These are phyloP conservation scores for Pseudorhiza aurosa DNA, from an alignment of 30 jellyfish, hydroid and myxozoan species.

Conservation along the genomic window DNA sequence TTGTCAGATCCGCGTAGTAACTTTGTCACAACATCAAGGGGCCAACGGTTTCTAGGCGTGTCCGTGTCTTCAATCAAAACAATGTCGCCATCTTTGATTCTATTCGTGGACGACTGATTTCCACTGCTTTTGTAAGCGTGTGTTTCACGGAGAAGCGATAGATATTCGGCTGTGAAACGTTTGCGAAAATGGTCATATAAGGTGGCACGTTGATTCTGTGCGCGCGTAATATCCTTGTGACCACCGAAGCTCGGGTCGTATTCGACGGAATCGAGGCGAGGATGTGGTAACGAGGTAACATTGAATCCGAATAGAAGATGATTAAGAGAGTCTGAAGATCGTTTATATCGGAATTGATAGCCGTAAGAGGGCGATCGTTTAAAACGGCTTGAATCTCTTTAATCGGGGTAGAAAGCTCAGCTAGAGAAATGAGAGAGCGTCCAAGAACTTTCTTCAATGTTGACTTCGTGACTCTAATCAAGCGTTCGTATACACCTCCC, in stretches of 20 bases:
- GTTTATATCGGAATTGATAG: conserved; percentile 3
- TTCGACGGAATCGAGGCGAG: not conserved
- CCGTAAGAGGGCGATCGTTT: conserved; percentile 27
- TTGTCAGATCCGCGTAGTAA: conserved; percentile 10
- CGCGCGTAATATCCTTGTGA: not conserved
- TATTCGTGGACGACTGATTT: not conserved
- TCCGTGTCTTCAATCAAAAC: conserved; percentile 35
- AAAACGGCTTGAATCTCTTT: conserved; percentile 34
- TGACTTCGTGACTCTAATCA: conserved; percentile 19
- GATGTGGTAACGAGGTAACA: conserved; percentile 19
- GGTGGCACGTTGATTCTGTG: not conserved
- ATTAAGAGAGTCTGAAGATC: conserved; percentile 44
- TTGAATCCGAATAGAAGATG: conserved; percentile 25
- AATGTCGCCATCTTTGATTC: conserved; percentile 22
- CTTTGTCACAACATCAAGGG: conserved; percentile 9
- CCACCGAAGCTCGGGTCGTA: conserved; percentile 34
- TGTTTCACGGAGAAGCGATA: conserved; percentile 22
- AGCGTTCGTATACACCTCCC: conserved; percentile 35
- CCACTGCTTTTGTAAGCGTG: not conserved
- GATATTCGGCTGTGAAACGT: conserved; percentile 7
- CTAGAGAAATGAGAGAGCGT: conserved; percentile 14
- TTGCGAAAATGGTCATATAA: conserved; percentile 5
- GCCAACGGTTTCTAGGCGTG: conserved; percentile 35
- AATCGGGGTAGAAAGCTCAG: not conserved
- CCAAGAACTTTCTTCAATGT: conserved; percentile 15